phyloP scores from a whole-genome alignment of 2,797 vertebrate genomes.

The Mallotus villosus region DNA sequence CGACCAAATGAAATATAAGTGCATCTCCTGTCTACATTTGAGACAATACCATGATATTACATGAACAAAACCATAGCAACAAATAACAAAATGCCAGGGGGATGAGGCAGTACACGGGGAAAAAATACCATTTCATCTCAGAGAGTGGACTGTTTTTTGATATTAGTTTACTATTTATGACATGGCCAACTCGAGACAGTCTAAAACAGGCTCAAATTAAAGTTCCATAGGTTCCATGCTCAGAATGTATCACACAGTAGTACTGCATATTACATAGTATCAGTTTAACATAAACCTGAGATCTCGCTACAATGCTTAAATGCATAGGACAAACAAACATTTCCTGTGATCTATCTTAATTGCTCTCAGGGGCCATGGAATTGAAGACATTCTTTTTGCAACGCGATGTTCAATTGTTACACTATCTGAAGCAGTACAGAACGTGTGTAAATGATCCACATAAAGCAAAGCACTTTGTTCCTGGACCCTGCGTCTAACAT shows the following conservation, averaged over 20 bases:
- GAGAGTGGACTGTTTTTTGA: constrained; percentile 56
- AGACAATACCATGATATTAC: constrained; percentile 82
- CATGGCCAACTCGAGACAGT: constrained; percentile 53
- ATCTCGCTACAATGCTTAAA: no score
- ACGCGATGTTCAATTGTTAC: background rate
- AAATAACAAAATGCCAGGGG: constrained; percentile 72
- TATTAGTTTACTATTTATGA: constrained; percentile 65
- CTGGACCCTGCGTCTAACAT: constrained; percentile 48
- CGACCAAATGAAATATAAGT: constrained; percentile 80
- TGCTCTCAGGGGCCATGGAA: background rate
- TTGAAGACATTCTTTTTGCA: background rate
- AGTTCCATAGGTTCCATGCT: background rate
- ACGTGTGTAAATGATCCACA: constrained; percentile 9
- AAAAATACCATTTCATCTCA: constrained; percentile 69
- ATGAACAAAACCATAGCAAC: constrained; percentile 73
- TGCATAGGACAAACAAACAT: no score
- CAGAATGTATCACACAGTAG: background rate
- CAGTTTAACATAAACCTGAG: background rate
- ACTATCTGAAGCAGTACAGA: background rate
- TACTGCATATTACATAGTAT: background rate
- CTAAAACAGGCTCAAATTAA: constrained; percentile 28
- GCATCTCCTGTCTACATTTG: constrained; percentile 77
- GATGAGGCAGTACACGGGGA: constrained; percentile 62
- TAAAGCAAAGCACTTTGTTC: constrained; percentile 38
- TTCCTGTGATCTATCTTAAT: background rate